Evolutionary conservation across 23 tunicate genomes (phyloP), one percentile per base, ranked within the genome.

Genomic region (Trididemnum miniatum): DNA sequence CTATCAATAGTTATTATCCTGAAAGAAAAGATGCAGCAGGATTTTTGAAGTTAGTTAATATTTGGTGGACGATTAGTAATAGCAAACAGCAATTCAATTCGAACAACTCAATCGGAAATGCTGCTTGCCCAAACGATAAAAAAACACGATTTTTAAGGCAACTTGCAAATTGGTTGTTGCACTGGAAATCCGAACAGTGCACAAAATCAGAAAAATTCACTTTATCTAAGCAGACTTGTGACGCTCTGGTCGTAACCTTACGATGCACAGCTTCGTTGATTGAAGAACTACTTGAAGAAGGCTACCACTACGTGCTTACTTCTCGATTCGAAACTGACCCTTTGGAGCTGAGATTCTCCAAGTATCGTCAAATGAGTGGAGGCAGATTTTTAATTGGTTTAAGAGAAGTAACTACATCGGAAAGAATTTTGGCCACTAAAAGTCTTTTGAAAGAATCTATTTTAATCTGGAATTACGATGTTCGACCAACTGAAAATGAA

Each of bases 11-110:
- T 33, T 69, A 69, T 34, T 69, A 7, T 69, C 39, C 15, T 4
- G 38, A 69, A 32, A 33, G 9, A 29, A 36, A 12, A 69, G 76
- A 63, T 63, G 69, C n/a, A 63, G 25, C 69, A 5, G 4, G 7
- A n/a, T 63, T 63, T 63, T 63, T 63, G 28, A n/a, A 63, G 26
- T 24, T 15, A 63, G n/a, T 63, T 63, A 63, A 63, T 24, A 15
- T 63, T 15, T 63, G n/a, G 69, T 63, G 69, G 69, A 63, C n/a
- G 25, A 15, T 63, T 15, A 63, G 69, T 24, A 63, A 63, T 26
- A 63, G 69, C 69, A 63, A 63, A 24, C 69, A n/a, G n/a, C 69
- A 63, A 63, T 63, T 63, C n/a, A 63, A 63, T 24, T 63, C 69
- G n/a, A 63, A 63, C n/a, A 20, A 63, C 26, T 24, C 25, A 4